Base-by-base conservation (phyloP, 2,888 invertebrate species). In the Cancer borealis region DNA sequence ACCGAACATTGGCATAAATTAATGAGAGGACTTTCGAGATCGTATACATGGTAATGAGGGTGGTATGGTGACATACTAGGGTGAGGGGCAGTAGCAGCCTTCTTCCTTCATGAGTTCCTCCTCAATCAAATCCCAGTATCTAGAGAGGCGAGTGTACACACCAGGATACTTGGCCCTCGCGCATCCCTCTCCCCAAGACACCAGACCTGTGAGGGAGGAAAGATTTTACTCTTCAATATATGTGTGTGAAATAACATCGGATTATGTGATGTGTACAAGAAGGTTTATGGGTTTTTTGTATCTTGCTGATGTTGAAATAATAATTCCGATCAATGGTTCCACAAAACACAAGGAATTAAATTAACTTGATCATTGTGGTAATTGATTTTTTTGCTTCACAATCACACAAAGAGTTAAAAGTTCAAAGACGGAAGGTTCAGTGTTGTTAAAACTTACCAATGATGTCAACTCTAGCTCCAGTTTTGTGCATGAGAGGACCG, bases 131-230 rank as follows among this genome's bases (percentile, higher is more conserved):
- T 94, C 88, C 60, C 90, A 47, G 95, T 94, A 95, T n/a, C 89
- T 94, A 21, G 73, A 84, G 49, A 95, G 60, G 30, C 95, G 95
- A 12, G 95, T 93, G 92, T 95, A 95, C 12, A 95, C 95, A 1
- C 95, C 95, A 3, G 95, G 95, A 94, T 94, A 95, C 6, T 91
- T 87, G 5, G 94, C 47, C 14, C 95, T 47, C 14, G 93, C 95
- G 87, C 95, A 95, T 21, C 95, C 95, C 88, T 95, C 95, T n/a
- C 95, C 95, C 95, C 95, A 95, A 1, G 95, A 95, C 26, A 95
- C 95, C 5, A 95, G 46, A 30, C 95, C 95, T 95, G 95, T 21
- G 45, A 88, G 30, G n/a, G n/a, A 90, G 45, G 49, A 60, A 30
- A 47, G 4, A 10, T 26, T 12, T 54, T 12, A 54, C 54, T 8